Evolutionary conservation across 2,113 vertebrate genomes (phyloP), one percentile per base, ranked within the genome.

Genomic region (Crotalus tigris): DNA sequence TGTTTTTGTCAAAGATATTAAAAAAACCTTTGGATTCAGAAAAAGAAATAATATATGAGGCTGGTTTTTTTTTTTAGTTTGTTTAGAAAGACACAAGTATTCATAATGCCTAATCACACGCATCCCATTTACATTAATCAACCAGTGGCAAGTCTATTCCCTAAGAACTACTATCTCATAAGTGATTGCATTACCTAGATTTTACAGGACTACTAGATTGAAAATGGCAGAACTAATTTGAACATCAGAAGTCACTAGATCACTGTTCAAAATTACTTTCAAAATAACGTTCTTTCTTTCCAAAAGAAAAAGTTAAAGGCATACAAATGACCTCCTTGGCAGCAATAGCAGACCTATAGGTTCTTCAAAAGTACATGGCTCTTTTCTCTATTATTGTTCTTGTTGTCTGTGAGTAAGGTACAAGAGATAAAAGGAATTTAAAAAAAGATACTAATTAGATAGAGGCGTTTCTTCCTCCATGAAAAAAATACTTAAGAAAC

Each of bases 51-150:
- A 17, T 57, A n/a, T 39, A 57, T 46, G 95, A 95, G 91, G 87
- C 95, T 94, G 92, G 92, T 94, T 93, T 94, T 94, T 85, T 85
- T n/a, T n/a, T n/a, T n/a, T n/a, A n/a, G n/a, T n/a, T 95, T 26
- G 94, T 94, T 94, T 96, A 93, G 61, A 93, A 81, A 92, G 92
- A 61, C 90, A 94, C 89, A 95, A 96, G 94, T 88, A 95, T 93
- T 95, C 91, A 94, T 93, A 94, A 91, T 58, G 23, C 51, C 81
- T 64, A 89, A 94, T 93, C 21, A 94, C 53, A 51, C 57, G 88
- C 3, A 90, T 64, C 1, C 81, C 92, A 94, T 93, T 91, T 95
- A 75, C 87, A 88, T 29, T 54, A 81, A 46, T 91, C 92, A 94
- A 57, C 23, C 23, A 53, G n/a, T 54, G 33, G 69, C 87, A 89